These are phyloP conservation scores for Malurus alboscapulatus DNA, from an alignment of 2,113 vertebrate species.

Conservation along the genomic window DNA sequence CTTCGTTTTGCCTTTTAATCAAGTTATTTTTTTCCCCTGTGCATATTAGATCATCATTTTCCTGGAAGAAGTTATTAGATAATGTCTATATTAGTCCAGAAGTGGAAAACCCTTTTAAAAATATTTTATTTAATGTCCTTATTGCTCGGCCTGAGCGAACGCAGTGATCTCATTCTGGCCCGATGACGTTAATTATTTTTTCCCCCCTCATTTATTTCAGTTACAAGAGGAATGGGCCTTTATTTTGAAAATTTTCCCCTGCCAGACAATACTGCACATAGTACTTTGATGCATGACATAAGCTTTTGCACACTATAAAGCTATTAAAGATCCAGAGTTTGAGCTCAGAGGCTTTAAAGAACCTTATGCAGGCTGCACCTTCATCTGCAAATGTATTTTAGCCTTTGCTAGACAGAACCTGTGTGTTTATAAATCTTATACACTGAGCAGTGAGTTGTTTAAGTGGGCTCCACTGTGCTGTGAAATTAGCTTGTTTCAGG, in stretches of 20 bases:
- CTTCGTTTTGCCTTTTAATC: neutral
- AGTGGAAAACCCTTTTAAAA: slow-evolving; percentile 57
- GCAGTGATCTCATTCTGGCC: slow-evolving; percentile 29
- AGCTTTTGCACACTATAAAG: neutral
- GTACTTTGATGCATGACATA: neutral
- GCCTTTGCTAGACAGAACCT: neutral
- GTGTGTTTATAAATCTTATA: slow-evolving; percentile 50
- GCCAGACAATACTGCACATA: neutral
- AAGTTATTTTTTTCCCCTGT: neutral
- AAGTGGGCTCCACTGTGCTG: slow-evolving; percentile 56
- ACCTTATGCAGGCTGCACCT: neutral
- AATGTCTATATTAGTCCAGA: slow-evolving; percentile 48
- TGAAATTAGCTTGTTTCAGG: slow-evolving; percentile 64
- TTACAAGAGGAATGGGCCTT: slow-evolving; percentile 16
- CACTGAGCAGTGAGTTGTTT: slow-evolving; percentile 49
- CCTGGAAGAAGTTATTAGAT: slow-evolving; percentile 61
- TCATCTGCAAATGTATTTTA: neutral
- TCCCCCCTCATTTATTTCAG: slow-evolving; percentile 10
- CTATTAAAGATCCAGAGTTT: neutral
- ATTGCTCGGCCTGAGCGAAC: neutral
- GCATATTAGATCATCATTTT: slow-evolving; percentile 45
- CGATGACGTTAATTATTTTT: neutral
- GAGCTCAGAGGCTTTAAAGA: neutral
- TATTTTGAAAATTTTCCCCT: neutral
- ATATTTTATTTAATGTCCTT: slow-evolving; percentile 25